A percentile compares a stretch with the other conserved stretches of the same genome.
These are phyloP conservation scores for Thunnus albacares DNA, from an alignment of 2,797 vertebrate species.

Conservation along the genomic window DNA sequence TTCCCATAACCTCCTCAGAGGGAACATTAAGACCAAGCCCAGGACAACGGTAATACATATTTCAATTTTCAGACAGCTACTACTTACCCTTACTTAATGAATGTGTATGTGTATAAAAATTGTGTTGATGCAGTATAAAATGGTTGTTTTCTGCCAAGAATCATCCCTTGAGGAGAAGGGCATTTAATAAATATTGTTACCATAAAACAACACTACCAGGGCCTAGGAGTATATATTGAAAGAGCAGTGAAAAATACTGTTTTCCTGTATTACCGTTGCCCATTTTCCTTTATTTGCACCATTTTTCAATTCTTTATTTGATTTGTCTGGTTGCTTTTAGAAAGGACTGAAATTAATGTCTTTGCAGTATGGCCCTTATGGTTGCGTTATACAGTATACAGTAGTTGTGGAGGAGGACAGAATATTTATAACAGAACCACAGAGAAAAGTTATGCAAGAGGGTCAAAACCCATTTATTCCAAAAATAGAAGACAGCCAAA, in stretches of 20 bases:
- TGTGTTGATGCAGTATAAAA: conserved; percentile 42
- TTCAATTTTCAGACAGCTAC: background rate
- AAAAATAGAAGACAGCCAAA: conserved; percentile 24
- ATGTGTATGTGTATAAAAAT: conserved; percentile 32
- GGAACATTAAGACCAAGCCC: background rate
- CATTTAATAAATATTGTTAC: conserved; percentile 51
- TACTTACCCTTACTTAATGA: conserved; percentile 33
- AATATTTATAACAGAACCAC: conserved; percentile 21
- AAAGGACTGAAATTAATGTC: conserved; percentile 41
- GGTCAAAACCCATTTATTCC: conserved; percentile 30
- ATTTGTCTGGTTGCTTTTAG: conserved; percentile 49
- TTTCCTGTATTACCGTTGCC: conserved; percentile 32
- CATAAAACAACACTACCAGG: conserved; percentile 40
- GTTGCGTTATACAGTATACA: conserved; percentile 24
- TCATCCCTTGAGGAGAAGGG: conserved; percentile 18
- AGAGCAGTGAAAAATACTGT: conserved; percentile 30
- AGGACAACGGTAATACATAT: background rate
- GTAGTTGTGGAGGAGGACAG: conserved; percentile 26
- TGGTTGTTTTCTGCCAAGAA: conserved; percentile 44
- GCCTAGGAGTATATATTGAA: conserved; percentile 35
- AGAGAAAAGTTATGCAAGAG: conserved; percentile 26
- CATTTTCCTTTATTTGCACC: conserved; percentile 43
- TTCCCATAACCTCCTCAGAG: background rate
- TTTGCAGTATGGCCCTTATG: conserved; percentile 39
- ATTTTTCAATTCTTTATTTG: conserved; percentile 57